Evolutionary conservation across 1,140 invertebrate species (phyloP).

Genomic region (Magallana gigas): DNA sequence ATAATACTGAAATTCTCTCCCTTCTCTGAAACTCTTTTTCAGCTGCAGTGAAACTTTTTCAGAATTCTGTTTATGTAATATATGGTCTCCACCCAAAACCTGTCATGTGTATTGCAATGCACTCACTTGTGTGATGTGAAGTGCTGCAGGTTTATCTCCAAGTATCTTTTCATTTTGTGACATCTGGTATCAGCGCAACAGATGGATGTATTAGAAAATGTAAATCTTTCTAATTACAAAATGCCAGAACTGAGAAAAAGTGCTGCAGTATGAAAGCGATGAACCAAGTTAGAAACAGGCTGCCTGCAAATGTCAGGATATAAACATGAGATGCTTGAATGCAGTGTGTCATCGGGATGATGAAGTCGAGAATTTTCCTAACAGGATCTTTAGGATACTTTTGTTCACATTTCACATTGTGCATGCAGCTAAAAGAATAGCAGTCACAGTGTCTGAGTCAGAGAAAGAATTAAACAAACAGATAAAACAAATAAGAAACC

Average conservation of each 20-base stretch:
- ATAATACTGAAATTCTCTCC: too few species aligned
- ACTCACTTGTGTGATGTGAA: neutral
- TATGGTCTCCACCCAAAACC: constrained; percentile 13
- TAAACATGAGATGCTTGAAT: neutral
- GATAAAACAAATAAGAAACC: too few species aligned
- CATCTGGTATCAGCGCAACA: constrained; percentile 30
- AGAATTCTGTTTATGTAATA: neutral
- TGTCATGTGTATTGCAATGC: neutral
- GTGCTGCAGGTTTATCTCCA: neutral
- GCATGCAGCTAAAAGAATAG: too few species aligned
- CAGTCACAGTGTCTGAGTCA: too few species aligned
- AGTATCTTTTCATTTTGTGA: neutral
- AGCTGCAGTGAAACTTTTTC: too few species aligned
- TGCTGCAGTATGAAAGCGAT: neutral
- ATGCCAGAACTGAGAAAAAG: constrained; percentile 2
- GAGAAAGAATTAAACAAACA: too few species aligned
- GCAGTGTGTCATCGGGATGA: neutral
- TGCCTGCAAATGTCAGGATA: neutral
- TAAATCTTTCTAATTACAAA: constrained; percentile 35
- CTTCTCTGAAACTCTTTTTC: too few species aligned
- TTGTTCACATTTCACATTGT: too few species aligned
- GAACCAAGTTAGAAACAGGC: neutral
- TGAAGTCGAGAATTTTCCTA: neutral
- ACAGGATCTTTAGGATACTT: neutral
- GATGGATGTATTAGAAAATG: neutral